Evolutionary conservation across 2,888 invertebrate species (phyloP), one percentile per base, ranked within the genome.

Genomic region (Idaea dimidiata): DNA sequence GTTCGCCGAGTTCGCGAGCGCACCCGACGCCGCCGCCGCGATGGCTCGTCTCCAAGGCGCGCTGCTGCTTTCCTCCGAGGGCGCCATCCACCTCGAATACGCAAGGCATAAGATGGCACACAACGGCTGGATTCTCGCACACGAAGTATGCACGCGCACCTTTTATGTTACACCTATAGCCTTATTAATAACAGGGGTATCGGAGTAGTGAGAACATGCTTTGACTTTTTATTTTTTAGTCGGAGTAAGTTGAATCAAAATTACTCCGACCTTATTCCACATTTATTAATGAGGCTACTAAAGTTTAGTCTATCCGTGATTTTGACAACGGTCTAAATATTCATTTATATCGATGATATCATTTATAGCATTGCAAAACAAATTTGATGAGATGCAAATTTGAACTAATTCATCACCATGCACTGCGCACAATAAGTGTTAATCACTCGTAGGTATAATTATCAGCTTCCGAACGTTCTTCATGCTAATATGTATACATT

Each of bases 51-150:
- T 99, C 82, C 99, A 99, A 93, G 99, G 99, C 89, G 97, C 97
- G 90, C 96, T 97, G 93, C 96, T 99, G 84, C 96, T 98, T 90
- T 98, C 98, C 91, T 98, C 98, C 76, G 97, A 99, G 89, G 98
- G 98, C 80, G 98, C 98, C 87, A 98, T 99, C 91, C 96, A 99
- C 91, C 98, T 99, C 93, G 99, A 99, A 94, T 99, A 97, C 95
- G 99, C 99, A 92, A 97, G 98, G 94, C 98, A 97, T 93, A 99
- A 99, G 95, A 98, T 99, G 98, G 97, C 98, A 87, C 93, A 93
- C 93, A 93, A 93, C 89, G 93, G 93, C 88, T 93, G 93, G 93
- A 93, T 92, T 87, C 89, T 89, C 88, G 89, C 90, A 87, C 92
- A 91, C 85, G 91, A 91, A 91, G 91, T 92, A 91, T 89, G 91